Evolutionary conservation across 2,888 invertebrate genomes (phyloP).

Genomic region (Neoscelio sp.): DNA sequence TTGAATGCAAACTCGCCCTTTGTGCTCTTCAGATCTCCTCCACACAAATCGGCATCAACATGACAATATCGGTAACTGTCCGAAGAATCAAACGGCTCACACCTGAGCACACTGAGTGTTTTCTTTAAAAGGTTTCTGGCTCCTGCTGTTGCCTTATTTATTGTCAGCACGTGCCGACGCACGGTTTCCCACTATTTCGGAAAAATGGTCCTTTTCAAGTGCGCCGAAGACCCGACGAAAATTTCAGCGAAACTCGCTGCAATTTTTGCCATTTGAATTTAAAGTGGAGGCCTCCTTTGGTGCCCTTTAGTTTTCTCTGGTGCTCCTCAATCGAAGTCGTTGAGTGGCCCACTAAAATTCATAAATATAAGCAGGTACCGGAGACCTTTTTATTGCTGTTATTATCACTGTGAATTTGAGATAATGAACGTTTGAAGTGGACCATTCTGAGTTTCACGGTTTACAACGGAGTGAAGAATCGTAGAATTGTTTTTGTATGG

Average conservation of each 20-base stretch:
- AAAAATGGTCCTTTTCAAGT: slow-evolving; percentile 61
- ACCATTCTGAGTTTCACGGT: too few species aligned
- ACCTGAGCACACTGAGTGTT: slow-evolving; percentile 65
- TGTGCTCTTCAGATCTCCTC: slow-evolving; percentile 77
- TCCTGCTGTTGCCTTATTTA: slow-evolving; percentile 70
- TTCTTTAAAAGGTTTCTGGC: slow-evolving; percentile 56
- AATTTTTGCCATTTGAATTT: too few species aligned
- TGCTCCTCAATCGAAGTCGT: too few species aligned
- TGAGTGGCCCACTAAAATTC: too few species aligned
- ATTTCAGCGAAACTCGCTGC: slow-evolving; percentile 51
- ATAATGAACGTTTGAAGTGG: too few species aligned
- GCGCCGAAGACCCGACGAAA: slow-evolving; percentile 27
- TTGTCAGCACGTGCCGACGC: slow-evolving; percentile 73
- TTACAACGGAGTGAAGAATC: too few species aligned
- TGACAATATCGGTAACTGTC: slow-evolving; percentile 80
- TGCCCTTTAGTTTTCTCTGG: too few species aligned
- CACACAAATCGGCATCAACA: slow-evolving; percentile 79
- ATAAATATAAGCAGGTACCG: too few species aligned
- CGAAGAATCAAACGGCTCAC: slow-evolving; percentile 58
- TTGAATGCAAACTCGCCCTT: slow-evolving; percentile 78
- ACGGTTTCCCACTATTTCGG: slow-evolving; percentile 65
- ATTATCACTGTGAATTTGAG: too few species aligned
- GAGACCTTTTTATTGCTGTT: too few species aligned
- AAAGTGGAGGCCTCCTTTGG: too few species aligned
- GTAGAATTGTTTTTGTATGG: too few species aligned